Base-by-base conservation (phyloP, 2,888 invertebrate species). In the Drosophila cracens region DNA sequence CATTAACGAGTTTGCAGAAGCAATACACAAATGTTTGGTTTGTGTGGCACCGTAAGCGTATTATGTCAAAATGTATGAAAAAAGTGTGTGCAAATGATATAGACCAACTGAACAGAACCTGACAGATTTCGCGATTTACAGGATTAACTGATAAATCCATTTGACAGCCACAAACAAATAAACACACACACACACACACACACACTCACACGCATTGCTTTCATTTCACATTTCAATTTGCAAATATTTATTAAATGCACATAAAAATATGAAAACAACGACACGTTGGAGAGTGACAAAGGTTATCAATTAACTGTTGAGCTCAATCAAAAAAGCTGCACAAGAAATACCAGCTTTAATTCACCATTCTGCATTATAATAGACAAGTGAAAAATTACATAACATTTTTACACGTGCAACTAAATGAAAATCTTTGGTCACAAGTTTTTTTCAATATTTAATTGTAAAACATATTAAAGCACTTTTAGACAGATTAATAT, bases 1-100 rank as follows among this genome's bases (percentile, higher is more conserved):
- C 36, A 38, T 34, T 34, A 21, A 21, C 51, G 33, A 25, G 46
- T 56, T n/a, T 54, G 36, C 52, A 40, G 48, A 38, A 3, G 58
- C 66, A 73, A 76, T 79, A 67, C 66, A 75, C 74, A 70, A 83
- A 80, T 82, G 64, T 80, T 84, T 83, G 78, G 77, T 61, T 77
- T 77, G 80, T 76, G 64, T 64, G 73, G 81, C 70, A 52, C 56
- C 40, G 64, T 74, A 81, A 79, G 65, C 76, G 71, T 58, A 83
- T 79, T 82, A 33, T 4, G 7, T 7, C n/a, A n/a, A 18, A 54
- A 18, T 38, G 36, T 38, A 18, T 27, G 36, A 13, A 36, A 27
- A 38, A 38, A 36, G 10, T 31, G 6, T 64, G 60, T 51, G 51
- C n/a, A 70, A 62, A 70, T 60, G 48, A 65, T 62, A 60, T 46